Conservation (phyloP, 2,888 invertebrate species). For the Ochropleura plecta region DNA sequence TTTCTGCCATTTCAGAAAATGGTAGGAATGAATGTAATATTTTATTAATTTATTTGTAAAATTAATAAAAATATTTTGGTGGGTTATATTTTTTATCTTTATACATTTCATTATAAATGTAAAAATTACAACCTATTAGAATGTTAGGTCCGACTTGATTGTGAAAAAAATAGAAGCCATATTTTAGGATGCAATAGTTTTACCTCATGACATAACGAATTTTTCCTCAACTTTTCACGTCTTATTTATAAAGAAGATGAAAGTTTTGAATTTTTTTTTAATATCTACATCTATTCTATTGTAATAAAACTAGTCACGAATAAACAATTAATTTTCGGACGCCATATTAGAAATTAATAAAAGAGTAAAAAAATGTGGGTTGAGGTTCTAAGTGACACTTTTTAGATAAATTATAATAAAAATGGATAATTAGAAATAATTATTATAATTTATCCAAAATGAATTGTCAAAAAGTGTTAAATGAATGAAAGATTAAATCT, state of each 20-base stretch:
- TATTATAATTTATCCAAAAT: slow-evolving; percentile 37
- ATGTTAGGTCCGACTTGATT: slow-evolving; percentile 38
- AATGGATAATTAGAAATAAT: not conserved
- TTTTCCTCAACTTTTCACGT: slow-evolving; percentile 72
- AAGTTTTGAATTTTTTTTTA: slow-evolving; percentile 63
- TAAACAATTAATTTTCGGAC: slow-evolving; percentile 74
- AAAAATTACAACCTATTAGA: slow-evolving; percentile 16
- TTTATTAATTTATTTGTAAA: slow-evolving; percentile 61
- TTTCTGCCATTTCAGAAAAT: slow-evolving; percentile 7
- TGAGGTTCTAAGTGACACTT: slow-evolving; percentile 4
- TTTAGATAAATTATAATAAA: slow-evolving; percentile 35
- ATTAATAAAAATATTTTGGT: slow-evolving; percentile 10
- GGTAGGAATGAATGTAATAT: slow-evolving; percentile 19
- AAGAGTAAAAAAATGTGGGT: slow-evolving; percentile 64
- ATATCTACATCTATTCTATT: slow-evolving; percentile 68
- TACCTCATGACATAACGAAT: slow-evolving; percentile 75
- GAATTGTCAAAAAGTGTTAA: slow-evolving; percentile 47
- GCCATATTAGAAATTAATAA: slow-evolving; percentile 73
- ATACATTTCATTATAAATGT: slow-evolving; percentile 7
- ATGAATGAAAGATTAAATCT: slow-evolving; percentile 72
- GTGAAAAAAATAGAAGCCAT: slow-evolving; percentile 46
- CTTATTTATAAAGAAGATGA: slow-evolving; percentile 77
- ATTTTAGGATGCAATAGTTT: slow-evolving; percentile 59
- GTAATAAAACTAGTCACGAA: slow-evolving; percentile 81
- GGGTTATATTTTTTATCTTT: slow-evolving; percentile 35